phyloP scores from a whole-genome alignment of 2,797 vertebrate species.

The Diceros bicornis region DNA sequence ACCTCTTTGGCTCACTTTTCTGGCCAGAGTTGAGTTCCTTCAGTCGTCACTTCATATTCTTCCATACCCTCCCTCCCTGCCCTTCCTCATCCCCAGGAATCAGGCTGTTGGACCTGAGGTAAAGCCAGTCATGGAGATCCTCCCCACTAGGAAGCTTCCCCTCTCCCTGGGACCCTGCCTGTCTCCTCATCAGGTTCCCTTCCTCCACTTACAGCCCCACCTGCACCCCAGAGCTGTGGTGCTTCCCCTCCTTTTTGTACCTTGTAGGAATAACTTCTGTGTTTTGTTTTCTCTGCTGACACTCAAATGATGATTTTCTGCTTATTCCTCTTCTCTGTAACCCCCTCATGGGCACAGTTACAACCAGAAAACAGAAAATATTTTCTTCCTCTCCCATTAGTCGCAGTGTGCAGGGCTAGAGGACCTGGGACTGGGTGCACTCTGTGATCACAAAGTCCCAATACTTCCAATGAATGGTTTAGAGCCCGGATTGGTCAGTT shows the following conservation, averaged over 20 bases:
- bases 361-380: no score
- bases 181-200: accelerated
- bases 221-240: background rate
- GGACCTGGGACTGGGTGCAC: no score
- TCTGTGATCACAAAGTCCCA: no score
- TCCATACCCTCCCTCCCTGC: background rate
- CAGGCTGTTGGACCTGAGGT: background rate
- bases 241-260: background rate
- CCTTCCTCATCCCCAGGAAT: background rate
- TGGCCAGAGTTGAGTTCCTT: background rate
- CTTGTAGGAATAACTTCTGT: background rate
- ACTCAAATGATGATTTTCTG: background rate
- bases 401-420: no score
- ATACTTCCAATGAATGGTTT: no score
- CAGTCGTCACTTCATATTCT: background rate
- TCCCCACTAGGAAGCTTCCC: no score
- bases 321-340: background rate
- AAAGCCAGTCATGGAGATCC: background rate
- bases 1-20: background rate
- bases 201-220: background rate
- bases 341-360: background rate
- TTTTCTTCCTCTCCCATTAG: no score
- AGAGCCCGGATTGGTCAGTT: no score
- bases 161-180: accelerated
- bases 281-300: background rate